These are phyloP conservation scores for Polia nebulosa DNA, from an alignment of 2,888 invertebrate genomes.

Conservation along the genomic window DNA sequence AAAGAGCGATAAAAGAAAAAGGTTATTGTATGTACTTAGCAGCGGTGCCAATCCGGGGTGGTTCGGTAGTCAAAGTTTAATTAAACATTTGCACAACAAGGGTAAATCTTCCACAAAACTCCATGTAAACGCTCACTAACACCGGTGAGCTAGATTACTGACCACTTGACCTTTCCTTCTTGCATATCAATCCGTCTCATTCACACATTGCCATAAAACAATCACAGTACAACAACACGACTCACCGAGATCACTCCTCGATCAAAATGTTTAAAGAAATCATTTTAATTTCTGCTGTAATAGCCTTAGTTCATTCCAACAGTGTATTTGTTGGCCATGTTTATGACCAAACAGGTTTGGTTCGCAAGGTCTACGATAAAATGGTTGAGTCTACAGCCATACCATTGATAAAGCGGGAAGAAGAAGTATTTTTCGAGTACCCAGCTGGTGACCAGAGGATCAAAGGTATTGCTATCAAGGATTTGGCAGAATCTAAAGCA, in stretches of 20 bases:
- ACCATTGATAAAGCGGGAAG: slow-evolving; percentile 72
- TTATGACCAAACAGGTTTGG: slow-evolving; percentile 71
- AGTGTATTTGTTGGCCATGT: slow-evolving; percentile 77
- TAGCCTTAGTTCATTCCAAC: slow-evolving; percentile 57
- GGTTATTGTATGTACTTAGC: too few relatives aligned
- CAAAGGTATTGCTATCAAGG: slow-evolving; percentile 71
- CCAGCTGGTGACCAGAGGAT: slow-evolving; percentile 77
- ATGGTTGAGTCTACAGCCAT: slow-evolving; percentile 68
- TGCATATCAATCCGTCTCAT: slow-evolving; percentile 48
- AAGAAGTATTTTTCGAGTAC: slow-evolving; percentile 75
- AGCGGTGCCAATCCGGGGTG: too few relatives aligned
- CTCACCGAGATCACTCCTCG: slow-evolving; percentile 28
- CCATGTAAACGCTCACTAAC: slow-evolving; percentile 60
- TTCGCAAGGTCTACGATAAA: slow-evolving; percentile 75
- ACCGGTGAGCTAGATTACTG: slow-evolving; percentile 44
- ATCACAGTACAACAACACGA: slow-evolving; percentile 44
- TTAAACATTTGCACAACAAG: background rate
- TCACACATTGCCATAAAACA: slow-evolving; percentile 38
- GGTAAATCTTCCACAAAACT: slow-evolving; percentile 44
- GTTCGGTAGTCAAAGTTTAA: too few relatives aligned
- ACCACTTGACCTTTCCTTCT: slow-evolving; percentile 62
- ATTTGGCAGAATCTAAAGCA: slow-evolving; percentile 73
- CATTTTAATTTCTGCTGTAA: slow-evolving; percentile 32
- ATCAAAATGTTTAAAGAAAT: slow-evolving; percentile 62
- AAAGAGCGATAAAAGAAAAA: too few relatives aligned